Conservation (phyloP, 2,113 vertebrate species). For the Danio rerio region DNA sequence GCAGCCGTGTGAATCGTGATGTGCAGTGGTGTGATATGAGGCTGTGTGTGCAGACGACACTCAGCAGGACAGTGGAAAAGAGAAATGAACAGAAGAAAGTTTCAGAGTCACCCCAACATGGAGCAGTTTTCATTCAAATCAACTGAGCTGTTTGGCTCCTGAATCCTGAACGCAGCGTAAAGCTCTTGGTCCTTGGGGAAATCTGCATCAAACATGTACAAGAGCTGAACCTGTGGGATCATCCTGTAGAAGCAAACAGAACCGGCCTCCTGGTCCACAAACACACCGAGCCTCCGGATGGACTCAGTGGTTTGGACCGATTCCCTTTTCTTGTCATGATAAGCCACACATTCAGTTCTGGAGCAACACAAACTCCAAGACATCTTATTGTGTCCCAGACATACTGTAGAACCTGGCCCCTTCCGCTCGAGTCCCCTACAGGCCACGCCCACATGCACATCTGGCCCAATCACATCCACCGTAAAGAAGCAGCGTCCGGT, state of each 20-base stretch:
- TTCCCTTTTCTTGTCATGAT: background rate
- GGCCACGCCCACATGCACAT: slow-evolving; percentile 26
- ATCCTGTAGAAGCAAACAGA: slow-evolving; percentile 29
- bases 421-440: background rate
- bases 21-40: no score
- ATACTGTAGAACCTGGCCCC: background rate
- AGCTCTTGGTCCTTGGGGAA: background rate
- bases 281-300: background rate
- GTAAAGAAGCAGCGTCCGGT: slow-evolving; percentile 7
- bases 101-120: no score
- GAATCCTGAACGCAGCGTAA: slow-evolving; percentile 12
- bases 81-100: no score
- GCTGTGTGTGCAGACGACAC: no score
- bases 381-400: background rate
- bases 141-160: background rate
- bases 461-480: slow-evolving; percentile 1
- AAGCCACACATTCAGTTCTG: background rate
- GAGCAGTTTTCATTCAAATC: no score
- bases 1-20: no score
- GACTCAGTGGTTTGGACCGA: background rate
- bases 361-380: slow-evolving; percentile 30
- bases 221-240: background rate
- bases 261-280: slow-evolving; percentile 10
- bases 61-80: no score
- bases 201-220: slow-evolving; percentile 20